Base-by-base conservation (phyloP, 2,797 vertebrate species). In the Echiichthys vipera region DNA sequence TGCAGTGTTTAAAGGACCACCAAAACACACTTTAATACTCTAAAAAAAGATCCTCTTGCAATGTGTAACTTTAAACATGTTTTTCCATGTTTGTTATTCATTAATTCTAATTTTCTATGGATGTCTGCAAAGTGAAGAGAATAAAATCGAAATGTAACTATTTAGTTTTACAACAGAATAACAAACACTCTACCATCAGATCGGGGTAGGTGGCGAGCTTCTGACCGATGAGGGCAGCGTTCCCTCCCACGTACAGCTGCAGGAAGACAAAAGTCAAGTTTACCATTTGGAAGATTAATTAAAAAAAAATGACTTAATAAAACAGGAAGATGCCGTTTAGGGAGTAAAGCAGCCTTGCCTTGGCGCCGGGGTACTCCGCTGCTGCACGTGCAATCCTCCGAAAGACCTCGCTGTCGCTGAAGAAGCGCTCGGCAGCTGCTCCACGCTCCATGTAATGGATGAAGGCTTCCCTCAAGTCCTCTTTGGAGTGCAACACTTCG, bases 171-270 rank as follows among this genome's bases (percentile, higher is more conserved):
- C 0, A 42, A 70, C 7, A 53, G 43, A 73, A 37, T 36, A 30
- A 43, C 7, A 22, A 46, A 25, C 2, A 39, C 34, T 43, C 10
- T 29, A 99, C 98, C 96, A 95, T 95, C 45, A 97, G 76, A 70
- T 98, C 93, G 55, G 96, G 92, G 71, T 97, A 94, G 55, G 93
- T 83, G 0, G 97, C 97, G 3, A 99, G 91, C 91, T 97, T 99
- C 95, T 99, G 97, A 69, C 96, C 96, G 59, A 99, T 99, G 54
- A 99, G 95, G 86, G 98, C 98, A 61, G 98, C 98, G n/a, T 99
- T 99, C 82, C 98, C 98, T 87, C 98, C 98, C 15, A 99, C 97
- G 1, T 97, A 99, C 36, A 98, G 91, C 98, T 99, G 91, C 6
- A 94, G 91, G 57, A 89, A 18, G 62, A 43, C 46, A 64, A 65